These are phyloP conservation scores for Nerophis lumbriciformis DNA, from an alignment of 2,113 vertebrate species.

Conservation along the genomic window DNA sequence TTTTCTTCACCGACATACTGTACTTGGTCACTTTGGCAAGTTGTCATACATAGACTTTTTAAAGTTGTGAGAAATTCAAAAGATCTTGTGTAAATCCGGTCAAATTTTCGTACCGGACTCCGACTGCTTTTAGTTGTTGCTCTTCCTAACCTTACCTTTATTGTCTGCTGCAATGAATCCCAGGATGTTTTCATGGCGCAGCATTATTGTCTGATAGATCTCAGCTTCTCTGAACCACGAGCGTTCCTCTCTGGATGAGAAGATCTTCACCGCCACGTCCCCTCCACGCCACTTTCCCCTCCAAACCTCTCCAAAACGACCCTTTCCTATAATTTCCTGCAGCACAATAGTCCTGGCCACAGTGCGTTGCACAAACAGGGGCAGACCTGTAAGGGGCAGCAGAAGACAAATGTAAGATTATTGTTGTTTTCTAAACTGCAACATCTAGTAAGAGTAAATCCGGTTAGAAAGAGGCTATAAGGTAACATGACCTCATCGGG, in stretches of 20 bases:
- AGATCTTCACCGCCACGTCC: slow-evolving; percentile 96
- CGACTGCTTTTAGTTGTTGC: no score
- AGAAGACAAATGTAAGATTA: not conserved
- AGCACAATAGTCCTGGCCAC: slow-evolving; percentile 95
- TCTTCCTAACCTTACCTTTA: slow-evolving; percentile 76
- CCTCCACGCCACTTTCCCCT: slow-evolving; percentile 93
- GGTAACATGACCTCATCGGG: not conserved
- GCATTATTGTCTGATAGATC: slow-evolving; percentile 98
- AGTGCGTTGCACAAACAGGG: slow-evolving; percentile 92
- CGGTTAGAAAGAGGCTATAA: not conserved
- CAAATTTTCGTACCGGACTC: no score
- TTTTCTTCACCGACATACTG: no score
- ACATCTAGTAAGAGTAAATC: not conserved
- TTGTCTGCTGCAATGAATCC: slow-evolving; percentile 97
- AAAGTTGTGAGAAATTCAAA: no score
- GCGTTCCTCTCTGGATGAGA: slow-evolving; percentile 94
- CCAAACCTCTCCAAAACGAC: slow-evolving; percentile 97
- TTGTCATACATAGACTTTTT: no score
- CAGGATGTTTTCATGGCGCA: slow-evolving; percentile 95
- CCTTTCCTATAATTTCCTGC: slow-evolving; percentile 97
- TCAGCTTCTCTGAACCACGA: slow-evolving; percentile 98
- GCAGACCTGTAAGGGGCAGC: slow-evolving; percentile 74
- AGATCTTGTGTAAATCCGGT: no score
- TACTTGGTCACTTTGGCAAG: no score
- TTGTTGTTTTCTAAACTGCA: not conserved